Conservation (phyloP, 2,797 vertebrate species). For the Sebastes paucispinis region DNA sequence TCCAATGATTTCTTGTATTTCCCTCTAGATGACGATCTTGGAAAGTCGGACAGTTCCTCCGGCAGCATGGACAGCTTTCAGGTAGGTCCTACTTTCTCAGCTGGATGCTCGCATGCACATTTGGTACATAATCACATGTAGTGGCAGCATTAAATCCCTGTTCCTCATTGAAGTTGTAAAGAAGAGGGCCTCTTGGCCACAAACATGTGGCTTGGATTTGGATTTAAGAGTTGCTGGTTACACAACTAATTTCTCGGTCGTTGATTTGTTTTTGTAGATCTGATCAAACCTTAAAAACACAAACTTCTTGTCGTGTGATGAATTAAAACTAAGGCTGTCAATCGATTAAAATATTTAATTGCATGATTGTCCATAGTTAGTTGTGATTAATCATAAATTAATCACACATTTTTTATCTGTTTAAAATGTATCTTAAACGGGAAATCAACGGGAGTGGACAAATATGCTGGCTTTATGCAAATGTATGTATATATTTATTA, state of each 20-base stretch:
- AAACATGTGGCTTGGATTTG: conserved; percentile 41
- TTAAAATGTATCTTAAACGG: no score
- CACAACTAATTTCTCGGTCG: conserved; percentile 19
- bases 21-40: conserved; percentile 92
- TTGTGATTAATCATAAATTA: no score
- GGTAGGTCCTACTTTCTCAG: conserved; percentile 68
- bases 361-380: no score
- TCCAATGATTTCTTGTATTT: conserved; percentile 35
- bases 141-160: conserved; percentile 8
- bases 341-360: no score
- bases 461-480: no score
- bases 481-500: no score
- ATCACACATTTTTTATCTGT: no score
- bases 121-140: neutral
- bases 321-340: neutral
- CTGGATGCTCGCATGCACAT: neutral
- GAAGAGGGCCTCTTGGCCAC: neutral
- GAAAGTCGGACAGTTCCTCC: conserved; percentile 91
- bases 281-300: conserved; percentile 10
- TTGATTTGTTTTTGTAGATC: conserved; percentile 29
- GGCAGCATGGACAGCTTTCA: conserved; percentile 95
- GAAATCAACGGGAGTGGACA: rapidly evolving
- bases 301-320: neutral
- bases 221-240: conserved; percentile 18
- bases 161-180: neutral